These are phyloP conservation scores for Odobenus rosmarus DNA, from an alignment of 2,113 vertebrate species.

Conservation along the genomic window DNA sequence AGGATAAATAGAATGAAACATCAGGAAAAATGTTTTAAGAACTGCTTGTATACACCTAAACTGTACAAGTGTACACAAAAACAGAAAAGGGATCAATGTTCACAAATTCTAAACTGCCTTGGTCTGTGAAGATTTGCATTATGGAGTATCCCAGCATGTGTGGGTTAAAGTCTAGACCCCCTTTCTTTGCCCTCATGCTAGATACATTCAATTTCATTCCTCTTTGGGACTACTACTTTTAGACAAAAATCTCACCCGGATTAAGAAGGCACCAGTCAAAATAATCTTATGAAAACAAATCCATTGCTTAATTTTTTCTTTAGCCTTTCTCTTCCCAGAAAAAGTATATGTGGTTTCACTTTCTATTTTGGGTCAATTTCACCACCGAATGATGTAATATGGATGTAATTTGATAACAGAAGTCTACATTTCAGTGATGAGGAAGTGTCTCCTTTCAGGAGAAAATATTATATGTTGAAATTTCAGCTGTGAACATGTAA, in stretches of 20 bases:
- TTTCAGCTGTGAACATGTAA: slow-evolving; percentile 39
- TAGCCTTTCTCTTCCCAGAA: slow-evolving; percentile 28
- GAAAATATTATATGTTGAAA: not conserved
- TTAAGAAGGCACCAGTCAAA: slow-evolving; percentile 6
- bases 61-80: not conserved
- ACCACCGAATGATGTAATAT: not conserved
- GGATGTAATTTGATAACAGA: slow-evolving; percentile 32
- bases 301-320: slow-evolving; percentile 54
- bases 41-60: not conserved
- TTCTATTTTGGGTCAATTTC: slow-evolving; percentile 55
- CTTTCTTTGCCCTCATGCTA: not conserved
- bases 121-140: not conserved
- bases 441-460: slow-evolving; percentile 32
- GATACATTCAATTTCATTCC: not conserved
- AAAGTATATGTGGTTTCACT: slow-evolving; percentile 15
- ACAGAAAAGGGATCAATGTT: not conserved
- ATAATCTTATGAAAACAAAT: slow-evolving; percentile 19
- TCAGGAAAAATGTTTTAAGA: not conserved
- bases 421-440: not conserved
- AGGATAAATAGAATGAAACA: not conserved
- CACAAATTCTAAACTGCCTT: not conserved
- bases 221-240: not conserved
- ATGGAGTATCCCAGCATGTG: fast-evolving
- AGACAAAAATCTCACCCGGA: not conserved
- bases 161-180: not conserved